Evolutionary conservation across 2,113 vertebrate genomes (phyloP), one percentile per base, ranked within the genome.

Genomic region (Cnemophilus loriae): DNA sequence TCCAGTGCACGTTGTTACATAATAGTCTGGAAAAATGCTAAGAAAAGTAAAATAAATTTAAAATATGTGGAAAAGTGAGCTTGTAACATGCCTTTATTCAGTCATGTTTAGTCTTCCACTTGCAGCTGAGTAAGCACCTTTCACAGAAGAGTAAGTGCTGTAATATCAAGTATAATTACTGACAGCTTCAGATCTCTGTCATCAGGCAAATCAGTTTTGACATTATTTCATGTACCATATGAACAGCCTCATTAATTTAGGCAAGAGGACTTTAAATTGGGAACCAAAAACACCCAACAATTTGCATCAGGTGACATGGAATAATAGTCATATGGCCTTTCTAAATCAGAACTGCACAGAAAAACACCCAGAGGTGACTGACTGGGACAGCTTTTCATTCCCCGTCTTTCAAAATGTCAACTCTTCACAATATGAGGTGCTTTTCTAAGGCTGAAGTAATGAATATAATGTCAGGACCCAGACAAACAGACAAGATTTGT

Each of bases 331-430:
- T 76, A 73, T 2, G 5, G 32, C 13, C 27, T 37, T 49, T 67
- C 33, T 74, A 44, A 65, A 63, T 32, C 42, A 46, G 32, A 76
- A 65, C n/a, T 57, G 32, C 37, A 56, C 7, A 53, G 24, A 27
- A 76, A 9, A 28, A 56, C 11, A 65, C 3, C 2, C 14, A 52
- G 11, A 49, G 6, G 27, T 8, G 30, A 26, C 14, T 52, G 52
- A 63, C 22, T 0, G 0, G 13, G 4, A 55, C 15, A 39, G 8
- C 2, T 90, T 64, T 52, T 46, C 15, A 6, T 8, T 12, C 9
- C 39, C 33, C 0, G 0, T 11, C 9, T n/a, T 52, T 67, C 20
- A 69, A 68, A 86, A 56, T 13, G 26, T 44, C 23, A 52, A 3
- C 24, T 56, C 2, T 3, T 7, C 30, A 44, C 8, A 63, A 44